Conservation (phyloP, 2,113 vertebrate species). For the Campylorhamphus procurvoides region DNA sequence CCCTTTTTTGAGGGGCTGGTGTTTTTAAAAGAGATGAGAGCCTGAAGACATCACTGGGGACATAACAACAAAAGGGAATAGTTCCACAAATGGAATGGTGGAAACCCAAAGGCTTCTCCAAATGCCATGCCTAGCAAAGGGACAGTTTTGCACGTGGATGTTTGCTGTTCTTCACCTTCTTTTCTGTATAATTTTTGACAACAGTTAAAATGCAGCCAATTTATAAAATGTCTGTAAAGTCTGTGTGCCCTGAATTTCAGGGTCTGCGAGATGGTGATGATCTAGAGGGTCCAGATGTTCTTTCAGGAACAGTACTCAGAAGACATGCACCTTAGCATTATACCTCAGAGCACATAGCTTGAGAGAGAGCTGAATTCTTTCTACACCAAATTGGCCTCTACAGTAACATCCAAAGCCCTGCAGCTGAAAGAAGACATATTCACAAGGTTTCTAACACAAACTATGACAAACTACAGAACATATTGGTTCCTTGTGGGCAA, state of each 20-base stretch:
- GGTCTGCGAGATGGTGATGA: not conserved
- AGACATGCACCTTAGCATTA: not conserved
- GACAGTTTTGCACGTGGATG: accelerated
- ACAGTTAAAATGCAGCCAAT: not conserved
- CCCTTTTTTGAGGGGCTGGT: not conserved
- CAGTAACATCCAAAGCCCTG: not conserved
- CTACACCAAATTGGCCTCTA: not conserved
- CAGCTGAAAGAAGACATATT: not conserved
- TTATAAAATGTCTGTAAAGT: not conserved
- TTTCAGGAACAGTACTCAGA: not conserved
- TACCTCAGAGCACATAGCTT: not conserved
- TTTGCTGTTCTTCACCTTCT: not conserved
- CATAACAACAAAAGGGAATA: not conserved
- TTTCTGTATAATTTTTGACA: not conserved
- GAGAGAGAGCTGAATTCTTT: not conserved
- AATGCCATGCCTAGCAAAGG: not conserved
- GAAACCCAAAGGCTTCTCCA: not conserved
- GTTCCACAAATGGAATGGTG: not conserved
- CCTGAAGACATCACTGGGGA: not conserved
- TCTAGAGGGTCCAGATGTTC: not conserved
- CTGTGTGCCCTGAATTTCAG: not conserved
- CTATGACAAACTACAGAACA: not conserved
- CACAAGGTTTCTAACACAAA: not conserved
- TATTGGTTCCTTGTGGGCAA: not conserved
- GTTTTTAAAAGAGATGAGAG: not conserved